A percentile compares a stretch with the other conserved stretches of the same genome.
Conservation (phyloP, 2,113 vertebrate genomes). For the Pseudorasbora parva region DNA sequence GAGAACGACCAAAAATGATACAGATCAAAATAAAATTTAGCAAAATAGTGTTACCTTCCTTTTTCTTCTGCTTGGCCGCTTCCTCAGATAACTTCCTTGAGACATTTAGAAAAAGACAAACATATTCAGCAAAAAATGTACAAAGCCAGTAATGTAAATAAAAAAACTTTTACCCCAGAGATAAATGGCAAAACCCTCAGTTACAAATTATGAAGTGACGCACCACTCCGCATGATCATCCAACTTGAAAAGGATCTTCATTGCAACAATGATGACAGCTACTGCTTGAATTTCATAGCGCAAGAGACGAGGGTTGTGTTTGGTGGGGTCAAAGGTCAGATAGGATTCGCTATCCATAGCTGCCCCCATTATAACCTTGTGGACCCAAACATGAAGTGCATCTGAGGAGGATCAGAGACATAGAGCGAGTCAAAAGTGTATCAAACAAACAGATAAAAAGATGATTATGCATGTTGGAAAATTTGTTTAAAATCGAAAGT, state of each 20-base stretch:
- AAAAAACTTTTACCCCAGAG: not conserved
- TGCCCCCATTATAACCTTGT: conserved; percentile 74
- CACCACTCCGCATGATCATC: conserved; percentile 89
- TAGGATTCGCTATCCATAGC: conserved; percentile 69
- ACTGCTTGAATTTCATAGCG: conserved; percentile 83
- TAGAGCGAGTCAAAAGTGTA: not conserved
- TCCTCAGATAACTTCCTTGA: conserved; percentile 42
- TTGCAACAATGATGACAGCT: conserved; percentile 82
- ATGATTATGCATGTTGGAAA: not conserved
- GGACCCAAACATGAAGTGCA: conserved; percentile 82
- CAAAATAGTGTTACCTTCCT: conserved; percentile 2
- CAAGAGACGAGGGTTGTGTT: conserved; percentile 61
- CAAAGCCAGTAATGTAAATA: not conserved
- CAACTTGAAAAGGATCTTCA: conserved; percentile 89
- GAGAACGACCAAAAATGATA: not conserved
- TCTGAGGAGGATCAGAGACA: conserved; percentile 65
- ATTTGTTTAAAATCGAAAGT: not conserved
- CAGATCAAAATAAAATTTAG: not conserved
- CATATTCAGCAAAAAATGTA: not conserved
- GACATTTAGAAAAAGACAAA: not conserved
- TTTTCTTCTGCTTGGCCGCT: conserved; percentile 23
- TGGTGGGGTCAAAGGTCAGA: conserved; percentile 76
- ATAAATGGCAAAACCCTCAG: not conserved
- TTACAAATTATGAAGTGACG: conserved; percentile 42
- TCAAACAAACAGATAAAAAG: not conserved